A percentile compares a stretch with the other conserved stretches of the same genome.
Conservation (phyloP, 2,888 invertebrate species). For the Deilephila elpenor region DNA sequence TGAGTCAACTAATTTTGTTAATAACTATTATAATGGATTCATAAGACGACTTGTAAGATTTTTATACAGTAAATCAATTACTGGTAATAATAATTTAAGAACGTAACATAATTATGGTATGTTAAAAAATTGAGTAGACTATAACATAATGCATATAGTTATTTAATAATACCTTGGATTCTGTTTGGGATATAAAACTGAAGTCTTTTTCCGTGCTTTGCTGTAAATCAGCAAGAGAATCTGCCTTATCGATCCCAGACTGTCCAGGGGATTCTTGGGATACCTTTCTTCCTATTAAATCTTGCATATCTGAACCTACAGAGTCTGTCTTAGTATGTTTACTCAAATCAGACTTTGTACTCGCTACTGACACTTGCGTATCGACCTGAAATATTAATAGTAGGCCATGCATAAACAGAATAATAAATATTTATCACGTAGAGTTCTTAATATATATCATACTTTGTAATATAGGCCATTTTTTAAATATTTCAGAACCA, state of each 20-base stretch:
- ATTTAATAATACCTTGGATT: conserved; percentile 69
- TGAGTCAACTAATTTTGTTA: neutral
- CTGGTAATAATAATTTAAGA: too few relatives aligned
- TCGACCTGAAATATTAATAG: conserved; percentile 60
- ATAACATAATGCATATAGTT: too few relatives aligned
- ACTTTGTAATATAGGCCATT: too few relatives aligned
- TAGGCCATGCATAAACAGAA: too few relatives aligned
- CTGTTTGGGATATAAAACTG: conserved; percentile 80
- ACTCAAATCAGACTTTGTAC: conserved; percentile 72
- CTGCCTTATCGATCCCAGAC: conserved; percentile 74
- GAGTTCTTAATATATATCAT: too few relatives aligned
- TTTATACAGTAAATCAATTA: too few relatives aligned
- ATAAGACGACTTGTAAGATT: too few relatives aligned
- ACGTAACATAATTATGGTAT: too few relatives aligned
- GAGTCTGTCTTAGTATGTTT: conserved; percentile 79
- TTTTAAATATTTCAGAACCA: neutral
- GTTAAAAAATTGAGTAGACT: too few relatives aligned
- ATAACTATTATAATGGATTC: neutral
- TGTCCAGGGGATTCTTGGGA: conserved; percentile 74
- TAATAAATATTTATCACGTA: too few relatives aligned
- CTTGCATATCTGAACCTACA: conserved; percentile 72
- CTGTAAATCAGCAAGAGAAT: conserved; percentile 77
- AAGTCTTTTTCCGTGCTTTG: conserved; percentile 80
- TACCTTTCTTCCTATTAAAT: conserved; percentile 61
- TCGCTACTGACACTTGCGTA: conserved; percentile 66